These are phyloP conservation scores for Haliclystus octoradiatus DNA, from an alignment of 30 jellyfish, hydroid and myxozoan species.

Conservation along the genomic window DNA sequence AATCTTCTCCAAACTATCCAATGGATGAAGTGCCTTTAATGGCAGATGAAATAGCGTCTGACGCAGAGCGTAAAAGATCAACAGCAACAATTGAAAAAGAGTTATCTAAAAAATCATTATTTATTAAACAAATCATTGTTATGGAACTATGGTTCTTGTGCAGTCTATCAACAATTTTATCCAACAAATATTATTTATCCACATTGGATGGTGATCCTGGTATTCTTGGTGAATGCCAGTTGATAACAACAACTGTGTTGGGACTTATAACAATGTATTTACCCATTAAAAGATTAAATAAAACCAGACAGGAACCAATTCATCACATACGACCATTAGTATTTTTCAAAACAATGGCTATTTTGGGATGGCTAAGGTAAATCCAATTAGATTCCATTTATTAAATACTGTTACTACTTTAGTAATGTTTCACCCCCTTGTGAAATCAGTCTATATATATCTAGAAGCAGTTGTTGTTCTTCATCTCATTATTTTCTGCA, in stretches of 20 bases:
- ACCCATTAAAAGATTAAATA: conserved; percentile 37
- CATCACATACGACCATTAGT: conserved; percentile 11
- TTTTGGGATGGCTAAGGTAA: conserved; percentile 90
- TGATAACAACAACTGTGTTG: conserved; percentile 66
- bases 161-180: conserved; percentile 75
- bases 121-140: conserved; percentile 44
- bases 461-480: not conserved
- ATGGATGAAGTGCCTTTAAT: too few relatives aligned
- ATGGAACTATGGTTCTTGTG: conserved; percentile 82
- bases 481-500: not conserved
- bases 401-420: not conserved
- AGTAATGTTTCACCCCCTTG: not conserved
- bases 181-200: conserved; percentile 66
- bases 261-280: conserved; percentile 88
- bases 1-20: too few relatives aligned
- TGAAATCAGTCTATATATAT: not conserved
- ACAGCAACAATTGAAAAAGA: not conserved
- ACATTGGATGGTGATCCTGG: conserved; percentile 88
- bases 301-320: conserved; percentile 4
- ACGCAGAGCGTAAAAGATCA: too few relatives aligned
- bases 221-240: conserved; percentile 81
- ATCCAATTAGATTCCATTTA: not conserved
- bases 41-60: too few relatives aligned
- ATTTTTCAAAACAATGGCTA: conserved; percentile 64
- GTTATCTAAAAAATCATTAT: conserved; percentile 1